Evolutionary conservation across 1,140 invertebrate genomes (phyloP), one percentile per base, ranked within the genome.

Genomic region (Lepidurus arcticus): DNA sequence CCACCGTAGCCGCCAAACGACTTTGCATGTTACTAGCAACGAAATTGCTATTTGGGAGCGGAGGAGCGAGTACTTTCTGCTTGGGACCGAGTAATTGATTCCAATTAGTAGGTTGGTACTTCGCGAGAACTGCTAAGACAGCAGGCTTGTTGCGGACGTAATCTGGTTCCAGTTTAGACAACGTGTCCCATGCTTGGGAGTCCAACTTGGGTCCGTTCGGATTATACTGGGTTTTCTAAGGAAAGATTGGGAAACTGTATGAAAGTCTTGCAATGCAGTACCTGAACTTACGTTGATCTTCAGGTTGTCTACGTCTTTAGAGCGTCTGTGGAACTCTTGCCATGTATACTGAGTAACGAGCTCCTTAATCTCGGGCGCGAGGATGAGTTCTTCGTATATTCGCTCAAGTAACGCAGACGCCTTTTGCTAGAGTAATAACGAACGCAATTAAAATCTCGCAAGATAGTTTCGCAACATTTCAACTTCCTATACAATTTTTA

Each of bases 1-100:
- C 43, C 26, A 76, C 24, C 5, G 43, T 47, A 21, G 44, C 26
- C n/a, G 47, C 24, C 10, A 76, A 45, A 4, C 42, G 75, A 13
- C 44, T 45, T 44, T 76, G 43, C 4, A 76, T 5, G 34, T n/a
- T 76, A 11, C n/a, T 75, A 16, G 11, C 16, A 10, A 44, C n/a
- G 2, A 75, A 75, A 11, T 75, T 26, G 24, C 43, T 44, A 16
- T 42, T 16, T 16, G 74, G 34, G 13, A 42, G n/a, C 1, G 34
- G 34, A 11, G 74, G 34, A 7, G 34, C 13, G 42, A 5, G 16
- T 24, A 43, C 34, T 26, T 34, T 26, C 1, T 34, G 10, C 44
- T 76, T 76, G 13, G 24, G 47, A 43, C 75, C 43, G 3, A 76
- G 75, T 76, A 76, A 47, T 42, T 44, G 75, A 42, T 76, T 76